phyloP scores from a whole-genome alignment of 2,113 vertebrate species.

The Barnardius zonarius region DNA sequence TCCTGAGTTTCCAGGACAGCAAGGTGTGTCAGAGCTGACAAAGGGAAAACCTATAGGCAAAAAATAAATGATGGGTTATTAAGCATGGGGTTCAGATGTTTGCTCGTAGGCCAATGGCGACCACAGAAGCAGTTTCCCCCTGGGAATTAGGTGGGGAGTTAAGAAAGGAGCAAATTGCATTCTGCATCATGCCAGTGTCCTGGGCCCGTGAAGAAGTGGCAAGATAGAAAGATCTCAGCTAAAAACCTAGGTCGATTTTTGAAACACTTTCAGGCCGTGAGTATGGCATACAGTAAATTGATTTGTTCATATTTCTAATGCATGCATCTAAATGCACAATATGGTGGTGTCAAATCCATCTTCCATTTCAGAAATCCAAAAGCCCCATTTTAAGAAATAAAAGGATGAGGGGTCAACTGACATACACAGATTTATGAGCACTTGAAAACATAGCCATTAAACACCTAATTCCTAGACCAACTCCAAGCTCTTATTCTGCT shows the following conservation, averaged over 20 bases:
- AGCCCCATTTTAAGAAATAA: not conserved
- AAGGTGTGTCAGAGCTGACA: not conserved
- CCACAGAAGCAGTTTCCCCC: not conserved
- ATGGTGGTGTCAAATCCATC: not conserved
- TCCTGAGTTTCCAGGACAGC: not conserved
- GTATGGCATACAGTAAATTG: conserved; percentile 1
- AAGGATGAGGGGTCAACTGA: fast-evolving
- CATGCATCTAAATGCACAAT: not conserved
- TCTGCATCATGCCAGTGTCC: not conserved
- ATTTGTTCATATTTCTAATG: not conserved
- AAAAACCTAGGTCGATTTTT: not conserved
- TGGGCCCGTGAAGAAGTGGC: not conserved
- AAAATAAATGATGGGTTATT: not conserved
- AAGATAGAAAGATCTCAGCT: not conserved
- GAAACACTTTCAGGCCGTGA: not conserved
- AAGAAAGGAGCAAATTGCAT: not conserved
- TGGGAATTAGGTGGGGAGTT: not conserved
- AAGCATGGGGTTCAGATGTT: not conserved
- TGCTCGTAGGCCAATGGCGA: not conserved
- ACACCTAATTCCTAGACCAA: not conserved
- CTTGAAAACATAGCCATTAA: not conserved
- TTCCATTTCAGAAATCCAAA: not conserved
- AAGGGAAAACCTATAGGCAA: not conserved
- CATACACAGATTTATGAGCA: not conserved
- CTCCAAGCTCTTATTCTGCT: not conserved